Conservation (phyloP, 2,797 vertebrate species). For the Microtus californicus region DNA sequence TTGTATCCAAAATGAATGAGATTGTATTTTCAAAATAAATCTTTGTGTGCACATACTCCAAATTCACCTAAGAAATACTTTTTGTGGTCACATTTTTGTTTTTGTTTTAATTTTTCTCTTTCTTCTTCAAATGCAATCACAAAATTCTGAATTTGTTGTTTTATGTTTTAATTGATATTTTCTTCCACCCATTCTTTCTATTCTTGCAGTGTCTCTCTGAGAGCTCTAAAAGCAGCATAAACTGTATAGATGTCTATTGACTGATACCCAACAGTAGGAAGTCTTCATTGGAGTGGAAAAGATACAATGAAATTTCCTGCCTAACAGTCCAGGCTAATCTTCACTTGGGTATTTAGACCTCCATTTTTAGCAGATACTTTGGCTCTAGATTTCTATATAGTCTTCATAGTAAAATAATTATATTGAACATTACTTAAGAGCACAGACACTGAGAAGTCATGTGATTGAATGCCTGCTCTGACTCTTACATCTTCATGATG, state of each 20-base stretch:
- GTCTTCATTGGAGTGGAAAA: constrained; percentile 60
- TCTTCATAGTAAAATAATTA: constrained; percentile 46
- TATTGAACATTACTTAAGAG: constrained; percentile 34
- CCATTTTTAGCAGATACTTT: constrained; percentile 47
- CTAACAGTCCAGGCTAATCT: constrained; percentile 38
- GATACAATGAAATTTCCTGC: constrained; percentile 51
- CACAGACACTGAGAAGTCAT: constrained; percentile 20
- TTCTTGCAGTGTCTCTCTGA: not conserved
- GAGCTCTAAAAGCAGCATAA: not conserved
- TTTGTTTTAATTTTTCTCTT: not conserved
- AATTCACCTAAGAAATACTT: constrained; percentile 4
- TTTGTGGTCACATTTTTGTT: not conserved
- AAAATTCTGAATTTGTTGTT: not conserved
- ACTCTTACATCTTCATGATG: not conserved
- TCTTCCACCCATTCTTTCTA: constrained; percentile 39
- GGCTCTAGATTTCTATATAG: constrained; percentile 21
- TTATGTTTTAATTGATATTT: not conserved
- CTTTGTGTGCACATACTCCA: not conserved
- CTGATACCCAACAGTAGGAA: not conserved
- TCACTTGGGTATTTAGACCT: constrained; percentile 27
- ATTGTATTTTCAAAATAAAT: not conserved
- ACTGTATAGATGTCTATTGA: constrained; percentile 5
- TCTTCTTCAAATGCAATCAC: constrained; percentile 22
- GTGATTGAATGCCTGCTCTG: not conserved
- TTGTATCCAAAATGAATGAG: constrained; percentile 1